Evolutionary conservation across 2,888 invertebrate species (phyloP).

Genomic region (Aporophyla lueneburgensis): DNA sequence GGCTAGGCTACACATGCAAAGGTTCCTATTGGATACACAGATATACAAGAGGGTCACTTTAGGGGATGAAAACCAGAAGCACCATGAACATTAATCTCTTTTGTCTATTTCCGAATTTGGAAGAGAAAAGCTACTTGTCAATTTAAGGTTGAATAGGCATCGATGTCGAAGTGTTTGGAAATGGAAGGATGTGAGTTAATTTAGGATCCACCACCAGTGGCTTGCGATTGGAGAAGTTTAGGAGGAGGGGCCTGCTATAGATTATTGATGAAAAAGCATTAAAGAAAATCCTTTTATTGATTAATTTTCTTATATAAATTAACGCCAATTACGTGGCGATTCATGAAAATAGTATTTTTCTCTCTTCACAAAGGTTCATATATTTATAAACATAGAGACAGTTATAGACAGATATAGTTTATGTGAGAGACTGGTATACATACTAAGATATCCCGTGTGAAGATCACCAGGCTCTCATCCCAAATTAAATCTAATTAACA

Average conservation of each 20-base stretch:
- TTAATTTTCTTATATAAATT: background rate
- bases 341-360: background rate
- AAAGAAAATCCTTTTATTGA: background rate
- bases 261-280: background rate
- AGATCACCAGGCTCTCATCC: no score
- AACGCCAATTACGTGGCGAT: background rate
- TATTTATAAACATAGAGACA: no score
- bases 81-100: background rate
- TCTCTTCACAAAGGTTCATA: no score
- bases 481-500: no score
- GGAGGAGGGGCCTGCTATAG: background rate
- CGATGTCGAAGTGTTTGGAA: background rate
- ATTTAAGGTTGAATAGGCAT: background rate
- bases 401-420: no score
- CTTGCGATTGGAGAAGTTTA: no score
- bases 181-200: background rate
- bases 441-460: no score
- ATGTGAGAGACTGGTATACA: no score
- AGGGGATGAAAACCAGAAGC: background rate
- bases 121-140: no score
- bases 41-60: background rate
- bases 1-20: background rate
- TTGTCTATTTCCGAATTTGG: background rate
- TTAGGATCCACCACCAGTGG: background rate
- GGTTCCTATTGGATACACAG: background rate